Percentiles rank a stretch among this genome's conserved stretches.
These are phyloP conservation scores for Drosophila lini DNA, from an alignment of 1,140 invertebrate species.

Conservation along the genomic window DNA sequence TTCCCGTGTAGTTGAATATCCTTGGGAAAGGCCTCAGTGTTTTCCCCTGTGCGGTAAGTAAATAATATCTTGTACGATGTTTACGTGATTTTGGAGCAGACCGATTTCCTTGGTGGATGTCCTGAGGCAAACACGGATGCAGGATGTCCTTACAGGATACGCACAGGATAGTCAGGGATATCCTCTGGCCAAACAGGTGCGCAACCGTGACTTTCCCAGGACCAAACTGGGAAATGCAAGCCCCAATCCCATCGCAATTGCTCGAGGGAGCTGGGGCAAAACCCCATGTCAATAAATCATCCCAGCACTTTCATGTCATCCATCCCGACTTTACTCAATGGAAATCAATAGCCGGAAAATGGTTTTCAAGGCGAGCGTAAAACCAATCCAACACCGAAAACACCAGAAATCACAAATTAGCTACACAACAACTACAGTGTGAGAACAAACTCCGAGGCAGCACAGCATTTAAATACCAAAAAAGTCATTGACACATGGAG, in stretches of 20 bases:
- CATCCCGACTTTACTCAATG: slow-evolving; percentile 21
- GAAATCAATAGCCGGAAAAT: slow-evolving; percentile 79
- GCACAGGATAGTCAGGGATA: slow-evolving; percentile 25
- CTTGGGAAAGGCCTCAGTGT: slow-evolving; percentile 58
- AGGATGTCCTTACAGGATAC: slow-evolving; percentile 59
- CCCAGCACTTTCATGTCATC: slow-evolving; percentile 66
- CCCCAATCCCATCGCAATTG: slow-evolving; percentile 8
- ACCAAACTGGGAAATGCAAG: background rate
- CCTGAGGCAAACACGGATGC: slow-evolving; percentile 55
- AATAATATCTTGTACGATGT: slow-evolving; percentile 59
- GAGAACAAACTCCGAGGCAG: slow-evolving; percentile 52
- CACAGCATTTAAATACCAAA: slow-evolving; percentile 63
- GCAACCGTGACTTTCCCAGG: slow-evolving; percentile 23
- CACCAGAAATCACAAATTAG: slow-evolving; percentile 80
- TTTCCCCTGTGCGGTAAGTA: slow-evolving; percentile 34
- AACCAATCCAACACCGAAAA: slow-evolving; percentile 75
- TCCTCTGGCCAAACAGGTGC: slow-evolving; percentile 56
- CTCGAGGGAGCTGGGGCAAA: background rate
- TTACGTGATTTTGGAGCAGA: slow-evolving; percentile 75
- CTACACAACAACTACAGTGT: slow-evolving; percentile 65
- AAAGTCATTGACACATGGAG: slow-evolving; percentile 70
- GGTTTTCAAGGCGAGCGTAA: slow-evolving; percentile 72
- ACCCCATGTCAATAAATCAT: slow-evolving; percentile 69
- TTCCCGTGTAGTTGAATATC: slow-evolving; percentile 72
- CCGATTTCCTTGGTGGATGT: slow-evolving; percentile 64